Conservation (phyloP, 2,797 vertebrate genomes). For the Typhlichthys subterraneus region DNA sequence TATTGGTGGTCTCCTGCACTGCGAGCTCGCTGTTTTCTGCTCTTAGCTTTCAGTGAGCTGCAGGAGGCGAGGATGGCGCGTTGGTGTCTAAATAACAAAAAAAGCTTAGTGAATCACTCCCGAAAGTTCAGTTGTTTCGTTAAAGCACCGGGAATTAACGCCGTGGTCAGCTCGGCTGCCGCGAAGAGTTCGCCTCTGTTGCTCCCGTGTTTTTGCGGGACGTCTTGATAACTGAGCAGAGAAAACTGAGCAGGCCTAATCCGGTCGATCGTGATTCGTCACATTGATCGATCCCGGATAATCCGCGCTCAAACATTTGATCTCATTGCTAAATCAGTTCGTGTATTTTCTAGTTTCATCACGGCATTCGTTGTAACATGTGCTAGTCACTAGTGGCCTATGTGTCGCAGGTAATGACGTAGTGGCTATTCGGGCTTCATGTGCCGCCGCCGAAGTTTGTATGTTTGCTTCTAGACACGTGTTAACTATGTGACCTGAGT, state of each 20-base stretch:
- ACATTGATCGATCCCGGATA: slow-evolving; percentile 27
- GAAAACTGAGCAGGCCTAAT: slow-evolving; percentile 61
- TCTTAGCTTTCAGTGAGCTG: slow-evolving; percentile 65
- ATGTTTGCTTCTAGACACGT: no score
- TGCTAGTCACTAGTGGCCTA: no score
- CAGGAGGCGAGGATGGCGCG: slow-evolving; percentile 32
- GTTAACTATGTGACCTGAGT: no score
- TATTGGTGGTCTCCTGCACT: not conserved
- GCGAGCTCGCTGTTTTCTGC: slow-evolving; percentile 58
- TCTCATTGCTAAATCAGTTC: fast-evolving
- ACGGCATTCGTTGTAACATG: not conserved
- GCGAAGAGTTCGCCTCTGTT: slow-evolving; percentile 75
- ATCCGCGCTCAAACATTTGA: slow-evolving; percentile 60
- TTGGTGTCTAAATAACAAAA: slow-evolving; percentile 21
- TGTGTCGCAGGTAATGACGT: no score
- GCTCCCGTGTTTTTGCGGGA: slow-evolving; percentile 51
- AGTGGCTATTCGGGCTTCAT: no score
- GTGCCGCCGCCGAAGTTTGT: no score
- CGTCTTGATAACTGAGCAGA: slow-evolving; percentile 51
- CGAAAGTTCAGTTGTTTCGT: slow-evolving; percentile 52
- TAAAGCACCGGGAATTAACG: slow-evolving; percentile 30
- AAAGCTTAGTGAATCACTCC: slow-evolving; percentile 61
- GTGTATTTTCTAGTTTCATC: no score
- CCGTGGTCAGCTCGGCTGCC: slow-evolving; percentile 73
- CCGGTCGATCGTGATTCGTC: slow-evolving; percentile 7